Evolutionary conservation across 1,140 invertebrate species (phyloP).

Genomic region (Drosophila sproati): DNA sequence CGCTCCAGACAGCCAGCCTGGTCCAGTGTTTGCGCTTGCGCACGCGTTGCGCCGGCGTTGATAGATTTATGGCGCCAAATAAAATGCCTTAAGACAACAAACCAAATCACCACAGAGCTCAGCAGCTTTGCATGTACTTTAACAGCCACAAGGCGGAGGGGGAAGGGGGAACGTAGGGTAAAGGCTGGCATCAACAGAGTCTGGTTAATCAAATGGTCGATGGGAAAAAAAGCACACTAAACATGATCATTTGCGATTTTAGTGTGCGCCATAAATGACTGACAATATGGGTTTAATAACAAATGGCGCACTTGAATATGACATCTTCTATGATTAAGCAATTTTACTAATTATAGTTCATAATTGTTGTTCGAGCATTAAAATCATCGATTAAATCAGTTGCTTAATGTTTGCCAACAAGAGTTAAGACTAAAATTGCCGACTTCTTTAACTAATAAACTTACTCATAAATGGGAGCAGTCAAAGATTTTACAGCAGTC

Average conservation of each 20-base stretch:
- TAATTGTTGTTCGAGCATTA: not conserved
- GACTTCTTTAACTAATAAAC: no score
- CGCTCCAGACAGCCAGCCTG: not conserved
- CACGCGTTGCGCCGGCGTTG: conserved; percentile 72
- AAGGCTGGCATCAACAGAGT: conserved; percentile 9
- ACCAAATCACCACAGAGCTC: conserved; percentile 61
- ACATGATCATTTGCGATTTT: conserved; percentile 74
- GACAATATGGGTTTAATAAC: conserved; percentile 44
- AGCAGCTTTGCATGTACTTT: not conserved
- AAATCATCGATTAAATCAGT: not conserved
- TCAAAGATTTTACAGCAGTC: no score
- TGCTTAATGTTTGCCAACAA: not conserved
- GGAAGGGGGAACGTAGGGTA: not conserved
- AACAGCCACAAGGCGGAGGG: conserved; percentile 19
- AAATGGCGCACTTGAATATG: conserved; percentile 13
- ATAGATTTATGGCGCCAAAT: conserved; percentile 85
- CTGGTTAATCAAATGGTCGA: conserved; percentile 78
- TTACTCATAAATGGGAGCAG: no score
- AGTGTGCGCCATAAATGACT: conserved; percentile 41
- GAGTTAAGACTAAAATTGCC: no score
- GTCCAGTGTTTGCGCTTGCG: conserved; percentile 73
- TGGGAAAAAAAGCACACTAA: conserved; percentile 68
- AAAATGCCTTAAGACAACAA: conserved; percentile 78
- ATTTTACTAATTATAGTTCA: not conserved
- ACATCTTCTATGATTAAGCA: conserved; percentile 11